Evolutionary conservation across 92 coral and sea anemone species (phyloP).

Genomic region (Blastomussa wellsi): DNA sequence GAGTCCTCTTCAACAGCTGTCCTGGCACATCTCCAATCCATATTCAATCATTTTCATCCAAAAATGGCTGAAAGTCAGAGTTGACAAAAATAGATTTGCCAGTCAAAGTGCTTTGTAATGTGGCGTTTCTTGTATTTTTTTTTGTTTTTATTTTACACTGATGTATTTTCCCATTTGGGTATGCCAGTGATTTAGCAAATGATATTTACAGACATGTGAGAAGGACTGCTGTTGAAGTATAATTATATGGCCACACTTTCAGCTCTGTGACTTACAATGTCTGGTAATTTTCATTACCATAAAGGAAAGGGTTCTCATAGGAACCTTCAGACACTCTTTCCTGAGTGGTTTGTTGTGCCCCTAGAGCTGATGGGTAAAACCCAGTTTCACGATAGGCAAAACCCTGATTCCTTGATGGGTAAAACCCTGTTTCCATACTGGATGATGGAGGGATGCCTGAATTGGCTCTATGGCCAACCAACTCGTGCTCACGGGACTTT

Average conservation of each 20-base stretch:
- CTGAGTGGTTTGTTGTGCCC: slow-evolving; percentile 34
- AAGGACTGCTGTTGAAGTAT: slow-evolving; percentile 24
- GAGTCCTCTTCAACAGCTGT: slow-evolving; percentile 6
- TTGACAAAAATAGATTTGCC: too few relatives aligned
- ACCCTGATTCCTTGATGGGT: slow-evolving; percentile 37
- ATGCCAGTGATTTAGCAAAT: slow-evolving; percentile 18
- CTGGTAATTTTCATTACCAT: slow-evolving; percentile 26
- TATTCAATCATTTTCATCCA: background rate
- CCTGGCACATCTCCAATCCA: slow-evolving; percentile 1
- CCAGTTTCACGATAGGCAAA: slow-evolving; percentile 21
- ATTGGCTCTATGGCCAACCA: slow-evolving; percentile 19
- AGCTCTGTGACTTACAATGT: slow-evolving; percentile 36
- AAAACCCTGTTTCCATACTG: slow-evolving; percentile 37
- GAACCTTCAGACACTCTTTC: slow-evolving; percentile 38
- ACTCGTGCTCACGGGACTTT: background rate
- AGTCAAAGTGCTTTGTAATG: too few relatives aligned
- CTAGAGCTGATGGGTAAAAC: slow-evolving; percentile 2
- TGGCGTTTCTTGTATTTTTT: too few relatives aligned
- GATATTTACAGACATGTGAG: background rate
- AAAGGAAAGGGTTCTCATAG: slow-evolving; percentile 28
- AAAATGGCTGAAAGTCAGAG: slow-evolving; percentile 5
- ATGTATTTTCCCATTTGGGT: slow-evolving; percentile 13
- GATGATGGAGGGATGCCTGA: slow-evolving; percentile 29
- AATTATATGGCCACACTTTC: too few relatives aligned
- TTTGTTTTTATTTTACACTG: slow-evolving; percentile 1